Evolutionary conservation across 2,888 invertebrate genomes (phyloP), one percentile per base, ranked within the genome.

Genomic region (Tetranychus piercei): DNA sequence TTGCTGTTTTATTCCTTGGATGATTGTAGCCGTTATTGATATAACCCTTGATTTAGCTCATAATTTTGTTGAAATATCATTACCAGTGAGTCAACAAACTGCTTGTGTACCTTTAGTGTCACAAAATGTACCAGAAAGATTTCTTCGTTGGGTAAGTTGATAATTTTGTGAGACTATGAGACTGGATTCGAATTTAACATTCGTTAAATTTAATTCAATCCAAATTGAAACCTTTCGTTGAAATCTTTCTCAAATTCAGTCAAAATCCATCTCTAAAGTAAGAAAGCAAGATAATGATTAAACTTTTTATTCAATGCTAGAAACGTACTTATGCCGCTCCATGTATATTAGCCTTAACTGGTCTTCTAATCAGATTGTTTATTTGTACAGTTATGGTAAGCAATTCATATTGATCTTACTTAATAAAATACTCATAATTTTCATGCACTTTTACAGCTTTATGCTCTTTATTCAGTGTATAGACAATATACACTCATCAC

Each of bases 1-100:
- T 71, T 75, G 72, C 66, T 23, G 74, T 15, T 70, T 75, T 23
- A n/a, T 75, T 15, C 75, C 75, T 8, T 75, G 75, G 75, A 65
- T 75, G 34, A 44, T 70, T 55, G 7, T 75, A 44, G 74, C 75
- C 43, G 18, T 71, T 4, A 64, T 75, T n/a, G 75, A 75, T 71
- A 71, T 75, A 20, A 22, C 74, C 71, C 64, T 74, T n/a, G 74
- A 73, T 71, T 72, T 75, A 67, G 23, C 67, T 9, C 71, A 74
- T 45, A 71, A 74, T 22, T 75, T 75, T 70, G 71, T 73, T 71
- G 75, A 75, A 65, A 44, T 75, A 23, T 66, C 72, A 8, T 11
- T 75, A 67, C 71, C 74, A 7, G 75, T 75, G n/a, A 71, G 75
- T 20, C 44, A 34, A 66, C 43, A 55, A 55, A 55, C 55, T 55